A percentile compares a stretch with the other conserved stretches of the same genome.
Evolutionary conservation across 1,140 invertebrate genomes (phyloP).

Genomic region (Saccostrea echinata): DNA sequence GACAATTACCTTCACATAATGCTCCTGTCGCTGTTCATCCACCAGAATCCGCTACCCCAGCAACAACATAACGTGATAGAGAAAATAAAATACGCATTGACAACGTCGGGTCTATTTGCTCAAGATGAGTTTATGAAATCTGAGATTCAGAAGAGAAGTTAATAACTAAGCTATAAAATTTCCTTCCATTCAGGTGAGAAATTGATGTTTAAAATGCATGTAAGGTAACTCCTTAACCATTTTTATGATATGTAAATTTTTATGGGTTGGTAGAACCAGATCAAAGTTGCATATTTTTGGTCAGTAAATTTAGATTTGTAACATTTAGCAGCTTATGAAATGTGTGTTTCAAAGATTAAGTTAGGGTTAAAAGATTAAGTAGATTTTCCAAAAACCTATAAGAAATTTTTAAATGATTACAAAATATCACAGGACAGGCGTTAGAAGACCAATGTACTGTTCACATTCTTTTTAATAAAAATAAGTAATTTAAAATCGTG

Average conservation of each 20-base stretch:
- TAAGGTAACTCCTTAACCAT: neutral
- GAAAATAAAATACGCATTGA: neutral
- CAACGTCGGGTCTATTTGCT: slow-evolving; percentile 2
- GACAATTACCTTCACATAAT: slow-evolving; percentile 12
- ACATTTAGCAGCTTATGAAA: no score
- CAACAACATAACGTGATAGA: slow-evolving; percentile 5
- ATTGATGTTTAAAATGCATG: slow-evolving; percentile 37
- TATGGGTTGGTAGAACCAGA: neutral
- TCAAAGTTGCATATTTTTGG: neutral
- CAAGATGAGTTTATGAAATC: slow-evolving; percentile 21
- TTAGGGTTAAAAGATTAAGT: no score
- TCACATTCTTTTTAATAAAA: no score
- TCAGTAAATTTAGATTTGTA: no score
- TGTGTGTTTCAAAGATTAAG: no score
- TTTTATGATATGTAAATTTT: neutral
- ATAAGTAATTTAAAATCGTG: no score
- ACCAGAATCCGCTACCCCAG: neutral
- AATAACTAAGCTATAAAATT: slow-evolving; percentile 25
- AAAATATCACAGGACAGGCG: no score
- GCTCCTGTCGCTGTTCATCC: neutral
- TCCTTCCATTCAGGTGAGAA: slow-evolving; percentile 1
- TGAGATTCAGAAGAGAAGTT: slow-evolving; percentile 11
- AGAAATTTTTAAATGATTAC: no score
- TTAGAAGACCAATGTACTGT: no score
- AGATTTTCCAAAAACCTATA: no score